Base-by-base conservation (phyloP, 2,113 vertebrate genomes). In the Corythaixoides concolor region DNA sequence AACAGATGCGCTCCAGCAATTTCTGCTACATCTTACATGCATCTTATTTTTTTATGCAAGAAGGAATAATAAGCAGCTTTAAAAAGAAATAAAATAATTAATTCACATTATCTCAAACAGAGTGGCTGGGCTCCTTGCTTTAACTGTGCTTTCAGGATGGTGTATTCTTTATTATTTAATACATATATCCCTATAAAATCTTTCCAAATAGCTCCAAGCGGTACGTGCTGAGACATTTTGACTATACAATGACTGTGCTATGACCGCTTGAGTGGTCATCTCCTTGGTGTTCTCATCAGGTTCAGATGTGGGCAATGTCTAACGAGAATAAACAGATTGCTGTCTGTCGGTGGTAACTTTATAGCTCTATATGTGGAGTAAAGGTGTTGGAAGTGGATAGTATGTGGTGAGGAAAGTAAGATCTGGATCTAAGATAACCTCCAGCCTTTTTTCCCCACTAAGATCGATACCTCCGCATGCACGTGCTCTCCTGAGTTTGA, bases 401-500 rank as follows among this genome's bases (percentile, higher is more conserved):
- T 19, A 13, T 4, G 18, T 1, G 2, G 19, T 45, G 19, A 39
- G 45, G 86, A 64, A 39, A 66, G 33, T n/a, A n/a, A 77, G 41
- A 28, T 49, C 17, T 41, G 73, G 8, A 67, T 55, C 32, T 45
- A 14, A 78, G 37, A 19, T 56, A 33, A 17, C 13, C 19, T 78
- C 24, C 43, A 83, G 21, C 24, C n/a, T 53, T 58, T 53, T 20
- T 39, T 37, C 26, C 17, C 33, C 27, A 1, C 43, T 62, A 32
- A 10, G 12, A 37, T 24, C n/a, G n/a, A 8, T 53, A 33, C 21
- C 10, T 73, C 23, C 5, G 1, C 52, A 6, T 28, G 9, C 16
- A 32, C 3, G 0, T 0, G 2, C 14, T 82, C 1, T 1, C 4
- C 75, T 30, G 32, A 77, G 20, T 58, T 74, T 37, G 33, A 56